A percentile compares a stretch with the other conserved stretches of the same genome.
These are phyloP conservation scores for Helicolenus hilgendorfi DNA, from an alignment of 2,797 vertebrate genomes.

Conservation along the genomic window DNA sequence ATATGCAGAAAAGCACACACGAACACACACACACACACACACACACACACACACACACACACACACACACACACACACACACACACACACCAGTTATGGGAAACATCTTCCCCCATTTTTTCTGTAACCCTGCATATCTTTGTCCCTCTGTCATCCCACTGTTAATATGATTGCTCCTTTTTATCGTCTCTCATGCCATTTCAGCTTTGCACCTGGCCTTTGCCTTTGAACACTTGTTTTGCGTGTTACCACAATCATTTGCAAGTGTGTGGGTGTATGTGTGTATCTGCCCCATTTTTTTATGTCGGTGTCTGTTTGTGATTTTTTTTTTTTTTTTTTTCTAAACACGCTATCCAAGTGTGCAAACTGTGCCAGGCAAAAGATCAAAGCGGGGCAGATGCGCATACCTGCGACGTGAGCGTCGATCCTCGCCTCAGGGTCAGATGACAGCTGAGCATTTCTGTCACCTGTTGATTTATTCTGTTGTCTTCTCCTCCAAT, in stretches of 20 bases:
- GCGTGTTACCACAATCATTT: constrained; percentile 81
- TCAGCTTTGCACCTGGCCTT: constrained; percentile 87
- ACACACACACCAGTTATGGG: constrained; percentile 49
- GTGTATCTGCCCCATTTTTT: constrained; percentile 78
- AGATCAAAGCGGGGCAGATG: constrained; percentile 90
- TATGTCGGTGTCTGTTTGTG: constrained; percentile 76
- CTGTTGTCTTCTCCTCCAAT: constrained; percentile 74
- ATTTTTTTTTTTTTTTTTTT: constrained; percentile 42
- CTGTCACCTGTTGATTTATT: constrained; percentile 90
- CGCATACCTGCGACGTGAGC: constrained; percentile 89
- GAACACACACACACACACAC: not conserved
- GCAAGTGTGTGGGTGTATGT: constrained; percentile 67
- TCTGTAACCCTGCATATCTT: constrained; percentile 82
- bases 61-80: not conserved
- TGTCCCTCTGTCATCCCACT: constrained; percentile 86
- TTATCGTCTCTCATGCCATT: constrained; percentile 85
- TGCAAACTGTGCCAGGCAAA: constrained; percentile 81
- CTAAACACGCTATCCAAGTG: constrained; percentile 65
- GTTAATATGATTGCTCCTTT: constrained; percentile 84
- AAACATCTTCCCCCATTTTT: constrained; percentile 70
- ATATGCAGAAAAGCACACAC: not conserved
- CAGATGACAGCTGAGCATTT: constrained; percentile 88
- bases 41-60: not conserved
- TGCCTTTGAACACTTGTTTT: constrained; percentile 87
- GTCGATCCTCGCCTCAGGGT: constrained; percentile 83